These are phyloP conservation scores for Dasysyrphus albostriatus DNA, from an alignment of 2,888 invertebrate genomes.

Conservation along the genomic window DNA sequence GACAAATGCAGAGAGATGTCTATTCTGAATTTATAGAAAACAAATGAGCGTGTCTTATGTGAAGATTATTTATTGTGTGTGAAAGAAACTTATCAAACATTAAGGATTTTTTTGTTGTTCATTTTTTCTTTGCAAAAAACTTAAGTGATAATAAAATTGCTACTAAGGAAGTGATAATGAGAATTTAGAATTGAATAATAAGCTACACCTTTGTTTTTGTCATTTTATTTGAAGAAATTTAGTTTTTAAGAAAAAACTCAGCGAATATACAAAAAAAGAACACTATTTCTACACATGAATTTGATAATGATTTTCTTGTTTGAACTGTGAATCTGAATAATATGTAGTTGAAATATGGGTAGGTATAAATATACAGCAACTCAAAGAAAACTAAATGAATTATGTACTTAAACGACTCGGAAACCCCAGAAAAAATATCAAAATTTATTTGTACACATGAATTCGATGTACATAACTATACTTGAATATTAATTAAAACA, in stretches of 20 bases:
- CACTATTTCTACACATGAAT: too few relatives aligned
- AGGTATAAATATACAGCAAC: too few relatives aligned
- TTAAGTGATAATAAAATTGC: conserved; percentile 46
- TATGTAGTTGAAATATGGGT: too few relatives aligned
- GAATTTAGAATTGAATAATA: neutral
- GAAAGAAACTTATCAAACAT: conserved; percentile 56
- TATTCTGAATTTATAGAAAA: conserved; percentile 48
- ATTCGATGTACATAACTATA: neutral
- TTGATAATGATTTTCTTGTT: too few relatives aligned
- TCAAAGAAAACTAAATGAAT: too few relatives aligned
- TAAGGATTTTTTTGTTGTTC: conserved; percentile 3
- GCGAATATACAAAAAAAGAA: conserved; percentile 1
- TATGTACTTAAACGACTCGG: too few relatives aligned
- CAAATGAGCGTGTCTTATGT: conserved; percentile 66
- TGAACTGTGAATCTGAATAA: too few relatives aligned
- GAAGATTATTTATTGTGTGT: conserved; percentile 57
- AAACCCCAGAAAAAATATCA: too few relatives aligned
- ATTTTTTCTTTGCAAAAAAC: neutral
- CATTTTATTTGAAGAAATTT: neutral
- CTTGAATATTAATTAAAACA: too few relatives aligned
- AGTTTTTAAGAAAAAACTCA: neutral
- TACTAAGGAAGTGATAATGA: conserved; percentile 7
- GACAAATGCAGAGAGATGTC: conserved; percentile 51
- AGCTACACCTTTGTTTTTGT: neutral
- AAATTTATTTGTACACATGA: neutral